Conservation (phyloP, 2,113 vertebrate species). For the Canis aureus region DNA sequence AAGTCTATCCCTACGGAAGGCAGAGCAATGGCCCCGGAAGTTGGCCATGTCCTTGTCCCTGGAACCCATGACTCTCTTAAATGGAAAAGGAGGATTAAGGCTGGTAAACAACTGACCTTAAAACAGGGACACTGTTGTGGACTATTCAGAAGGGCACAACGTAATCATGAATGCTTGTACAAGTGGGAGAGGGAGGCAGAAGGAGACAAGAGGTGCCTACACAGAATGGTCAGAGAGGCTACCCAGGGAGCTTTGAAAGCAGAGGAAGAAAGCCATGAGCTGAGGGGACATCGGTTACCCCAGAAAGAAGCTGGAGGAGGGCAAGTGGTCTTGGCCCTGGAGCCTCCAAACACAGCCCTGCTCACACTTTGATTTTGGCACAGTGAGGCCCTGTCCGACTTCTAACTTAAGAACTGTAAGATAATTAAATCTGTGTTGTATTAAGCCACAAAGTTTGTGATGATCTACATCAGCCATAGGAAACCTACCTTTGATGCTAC, state of each 20-base stretch:
- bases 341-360: neutral
- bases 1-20: neutral
- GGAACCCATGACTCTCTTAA: neutral
- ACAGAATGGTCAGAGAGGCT: accelerated
- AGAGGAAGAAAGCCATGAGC: neutral
- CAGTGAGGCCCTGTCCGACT: neutral
- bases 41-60: neutral
- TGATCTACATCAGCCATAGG: neutral
- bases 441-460: too few species aligned
- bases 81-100: neutral
- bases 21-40: neutral
- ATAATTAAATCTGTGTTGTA: too few species aligned
- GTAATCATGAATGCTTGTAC: neutral
- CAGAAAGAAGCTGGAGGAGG: neutral
- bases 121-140: neutral
- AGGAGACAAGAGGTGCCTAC: neutral
- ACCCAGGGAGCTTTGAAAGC: accelerated
- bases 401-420: neutral
- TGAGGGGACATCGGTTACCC: neutral
- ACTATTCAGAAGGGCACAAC: neutral
- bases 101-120: neutral
- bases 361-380: neutral
- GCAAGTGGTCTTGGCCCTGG: too few species aligned
- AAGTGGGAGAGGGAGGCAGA: neutral
- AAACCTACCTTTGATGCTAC: neutral